These are phyloP conservation scores for Temnothorax unifasciatus DNA, from an alignment of 2,888 invertebrate genomes.

Conservation along the genomic window DNA sequence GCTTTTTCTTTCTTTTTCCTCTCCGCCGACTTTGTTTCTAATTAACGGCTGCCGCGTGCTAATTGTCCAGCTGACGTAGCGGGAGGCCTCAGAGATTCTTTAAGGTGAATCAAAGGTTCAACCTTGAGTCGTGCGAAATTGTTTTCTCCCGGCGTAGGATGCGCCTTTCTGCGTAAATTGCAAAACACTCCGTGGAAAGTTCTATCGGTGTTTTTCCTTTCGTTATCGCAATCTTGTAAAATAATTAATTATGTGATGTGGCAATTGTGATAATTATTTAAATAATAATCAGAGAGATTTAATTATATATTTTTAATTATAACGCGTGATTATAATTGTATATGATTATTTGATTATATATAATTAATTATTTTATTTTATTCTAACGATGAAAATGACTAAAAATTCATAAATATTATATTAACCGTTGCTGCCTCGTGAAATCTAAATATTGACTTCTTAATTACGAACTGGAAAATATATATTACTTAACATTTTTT, in stretches of 20 bases:
- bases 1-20: conserved; percentile 53
- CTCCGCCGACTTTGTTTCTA: conserved; percentile 73
- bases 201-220: conserved; percentile 16
- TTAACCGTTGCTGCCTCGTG: background rate
- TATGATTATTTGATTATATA: no score
- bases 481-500: background rate
- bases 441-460: background rate
- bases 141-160: conserved; percentile 59
- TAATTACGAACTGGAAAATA: background rate
- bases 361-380: background rate
- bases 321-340: no score
- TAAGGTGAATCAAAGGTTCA: conserved; percentile 61
- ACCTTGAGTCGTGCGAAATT: conserved; percentile 61
- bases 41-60: conserved; percentile 76
- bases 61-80: conserved; percentile 74
- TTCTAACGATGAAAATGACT: background rate
- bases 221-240: background rate
- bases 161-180: conserved; percentile 65
- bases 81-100: conserved; percentile 70
- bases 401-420: background rate
- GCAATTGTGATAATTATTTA: conserved; percentile 6
- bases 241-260: no score
- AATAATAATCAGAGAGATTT: background rate
- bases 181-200: conserved; percentile 59
- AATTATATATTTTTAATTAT: background rate